phyloP scores from a whole-genome alignment of 2,888 invertebrate genomes.

The Entomobrya multifasciata region DNA sequence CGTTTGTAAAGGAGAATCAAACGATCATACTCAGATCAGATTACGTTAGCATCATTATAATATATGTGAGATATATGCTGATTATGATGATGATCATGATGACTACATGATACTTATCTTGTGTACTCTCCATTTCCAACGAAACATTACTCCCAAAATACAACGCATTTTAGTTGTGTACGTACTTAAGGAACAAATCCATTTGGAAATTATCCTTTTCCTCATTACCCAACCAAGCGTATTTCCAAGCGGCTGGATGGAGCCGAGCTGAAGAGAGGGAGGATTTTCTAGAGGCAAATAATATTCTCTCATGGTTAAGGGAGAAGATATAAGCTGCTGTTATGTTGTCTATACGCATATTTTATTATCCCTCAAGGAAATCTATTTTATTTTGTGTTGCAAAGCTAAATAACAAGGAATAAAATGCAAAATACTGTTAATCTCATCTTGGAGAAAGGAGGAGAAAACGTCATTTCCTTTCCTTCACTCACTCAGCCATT shows the following conservation, averaged over 20 bases:
- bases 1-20: background rate
- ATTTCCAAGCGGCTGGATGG: slow-evolving; percentile 36
- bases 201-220: slow-evolving; percentile 21
- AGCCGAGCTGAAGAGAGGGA: background rate
- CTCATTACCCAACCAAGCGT: slow-evolving; percentile 27
- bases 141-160: background rate
- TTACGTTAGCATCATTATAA: background rate
- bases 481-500: background rate
- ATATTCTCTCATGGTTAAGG: background rate
- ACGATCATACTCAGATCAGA: slow-evolving; percentile 17
- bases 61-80: background rate
- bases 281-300: slow-evolving; percentile 13
- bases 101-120: background rate
- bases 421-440: slow-evolving; percentile 55
- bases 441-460: slow-evolving; percentile 28
- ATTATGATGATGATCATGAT: background rate
- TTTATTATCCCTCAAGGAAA: slow-evolving; percentile 16
- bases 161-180: too few relatives aligned
- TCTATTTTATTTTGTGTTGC: slow-evolving; percentile 9
- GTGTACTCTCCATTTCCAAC: background rate
- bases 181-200: background rate
- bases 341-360: background rate
- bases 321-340: background rate
- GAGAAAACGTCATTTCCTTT: slow-evolving; percentile 43
- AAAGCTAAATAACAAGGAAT: slow-evolving; percentile 45